Percentiles rank a stretch among this genome's conserved stretches.
phyloP scores from a whole-genome alignment of 2,888 invertebrate species.

The Ceraclea dissimilis region DNA sequence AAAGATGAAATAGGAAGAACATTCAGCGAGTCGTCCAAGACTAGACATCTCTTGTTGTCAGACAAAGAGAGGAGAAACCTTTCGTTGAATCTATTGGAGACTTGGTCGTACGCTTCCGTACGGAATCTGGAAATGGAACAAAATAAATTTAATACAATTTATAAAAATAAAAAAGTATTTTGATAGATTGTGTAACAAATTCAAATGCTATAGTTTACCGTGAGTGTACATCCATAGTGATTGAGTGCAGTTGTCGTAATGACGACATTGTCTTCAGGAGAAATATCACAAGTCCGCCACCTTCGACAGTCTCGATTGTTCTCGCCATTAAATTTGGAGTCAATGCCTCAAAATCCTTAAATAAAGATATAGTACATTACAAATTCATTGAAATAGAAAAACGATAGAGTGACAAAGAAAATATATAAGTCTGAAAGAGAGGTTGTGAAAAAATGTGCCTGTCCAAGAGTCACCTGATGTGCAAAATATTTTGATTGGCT shows the following conservation, averaged over 20 bases:
- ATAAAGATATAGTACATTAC: constrained; percentile 2
- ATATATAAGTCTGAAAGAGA: no score
- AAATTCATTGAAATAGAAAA: background rate
- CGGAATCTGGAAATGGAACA: constrained; percentile 56
- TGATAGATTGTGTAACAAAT: background rate
- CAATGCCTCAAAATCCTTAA: constrained; percentile 90
- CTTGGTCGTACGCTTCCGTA: constrained; percentile 88
- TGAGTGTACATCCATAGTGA: constrained; percentile 98
- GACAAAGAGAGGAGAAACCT: constrained; percentile 86
- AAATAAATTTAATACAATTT: background rate
- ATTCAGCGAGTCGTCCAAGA: constrained; percentile 90
- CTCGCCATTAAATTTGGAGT: constrained; percentile 95
- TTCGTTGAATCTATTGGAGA: constrained; percentile 94
- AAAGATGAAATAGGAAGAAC: constrained; percentile 89
- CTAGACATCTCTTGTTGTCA: constrained; percentile 79
- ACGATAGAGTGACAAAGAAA: no score
- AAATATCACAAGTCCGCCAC: constrained; percentile 88
- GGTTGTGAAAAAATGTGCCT: no score
- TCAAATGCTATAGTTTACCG: no score
- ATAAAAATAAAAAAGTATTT: background rate
- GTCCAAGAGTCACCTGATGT: background rate
- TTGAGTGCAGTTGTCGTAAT: constrained; percentile 87
- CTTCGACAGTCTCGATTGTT: constrained; percentile 97
- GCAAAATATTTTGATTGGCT: background rate
- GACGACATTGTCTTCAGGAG: constrained; percentile 80